Evolutionary conservation across 2,797 vertebrate genomes (phyloP).

Genomic region (Todus mexicanus): DNA sequence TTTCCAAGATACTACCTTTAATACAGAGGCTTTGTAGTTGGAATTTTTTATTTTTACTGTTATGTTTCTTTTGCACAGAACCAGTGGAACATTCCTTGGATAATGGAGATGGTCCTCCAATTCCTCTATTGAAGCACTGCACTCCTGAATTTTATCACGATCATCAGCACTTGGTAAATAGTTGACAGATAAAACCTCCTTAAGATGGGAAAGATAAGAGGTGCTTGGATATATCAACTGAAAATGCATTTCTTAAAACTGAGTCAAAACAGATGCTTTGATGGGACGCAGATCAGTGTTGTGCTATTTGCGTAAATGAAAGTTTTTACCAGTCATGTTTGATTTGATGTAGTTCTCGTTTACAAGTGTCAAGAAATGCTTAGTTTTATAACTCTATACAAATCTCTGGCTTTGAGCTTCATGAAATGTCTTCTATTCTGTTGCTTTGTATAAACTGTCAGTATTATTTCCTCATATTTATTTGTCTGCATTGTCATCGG

Average conservation of each 20-base stretch:
- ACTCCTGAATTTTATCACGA: constrained; percentile 84
- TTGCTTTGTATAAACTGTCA: not conserved
- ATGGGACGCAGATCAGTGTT: not conserved
- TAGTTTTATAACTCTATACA: not conserved
- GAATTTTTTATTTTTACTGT: not conserved
- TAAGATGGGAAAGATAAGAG: not conserved
- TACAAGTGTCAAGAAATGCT: not conserved
- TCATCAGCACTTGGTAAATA: constrained; percentile 82
- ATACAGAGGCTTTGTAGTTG: not conserved
- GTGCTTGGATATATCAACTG: not conserved
- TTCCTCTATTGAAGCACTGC: constrained; percentile 81
- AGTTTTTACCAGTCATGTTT: not conserved
- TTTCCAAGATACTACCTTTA: not conserved
- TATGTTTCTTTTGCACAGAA: constrained; percentile 67
- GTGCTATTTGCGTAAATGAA: not conserved
- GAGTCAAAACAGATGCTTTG: not conserved
- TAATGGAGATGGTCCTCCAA: constrained; percentile 83
- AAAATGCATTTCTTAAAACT: not conserved
- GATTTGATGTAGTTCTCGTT: not conserved
- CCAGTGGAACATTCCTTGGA: constrained; percentile 84
- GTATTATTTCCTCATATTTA: not conserved
- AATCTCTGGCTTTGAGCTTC: not conserved
- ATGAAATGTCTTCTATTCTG: not conserved
- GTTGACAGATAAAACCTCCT: not conserved
- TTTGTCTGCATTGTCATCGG: not conserved